A percentile compares a stretch with the other conserved stretches of the same genome.
These are phyloP conservation scores for Electrophaes corylata DNA, from an alignment of 2,888 invertebrate species.

Conservation along the genomic window DNA sequence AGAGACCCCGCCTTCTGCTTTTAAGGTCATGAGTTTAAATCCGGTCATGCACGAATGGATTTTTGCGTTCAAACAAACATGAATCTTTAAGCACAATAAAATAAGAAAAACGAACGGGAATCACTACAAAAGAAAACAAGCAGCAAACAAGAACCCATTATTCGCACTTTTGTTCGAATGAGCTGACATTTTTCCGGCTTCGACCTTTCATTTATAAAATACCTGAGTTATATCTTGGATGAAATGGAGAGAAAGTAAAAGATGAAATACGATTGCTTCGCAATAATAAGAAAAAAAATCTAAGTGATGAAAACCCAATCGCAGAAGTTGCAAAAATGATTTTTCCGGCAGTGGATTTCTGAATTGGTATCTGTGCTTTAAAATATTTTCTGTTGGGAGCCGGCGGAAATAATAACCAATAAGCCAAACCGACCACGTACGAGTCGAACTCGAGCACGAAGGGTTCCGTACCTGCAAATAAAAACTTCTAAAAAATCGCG, in stretches of 20 bases:
- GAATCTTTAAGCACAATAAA: slow-evolving; percentile 23
- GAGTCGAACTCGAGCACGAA: too few species aligned
- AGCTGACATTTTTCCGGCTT: slow-evolving; percentile 41
- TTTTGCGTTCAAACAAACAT: too few species aligned
- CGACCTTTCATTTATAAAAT: slow-evolving; percentile 43
- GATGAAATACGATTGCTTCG: slow-evolving; percentile 42
- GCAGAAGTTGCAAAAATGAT: slow-evolving; percentile 34
- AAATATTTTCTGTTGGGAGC: slow-evolving; percentile 18
- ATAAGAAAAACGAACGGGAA: slow-evolving; percentile 18
- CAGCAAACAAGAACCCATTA: slow-evolving; percentile 39
- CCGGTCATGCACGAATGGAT: too few species aligned
- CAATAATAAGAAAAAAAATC: slow-evolving; percentile 38
- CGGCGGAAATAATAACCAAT: background rate
- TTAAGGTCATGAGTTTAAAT: too few species aligned
- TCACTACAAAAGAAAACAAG: slow-evolving; percentile 30
- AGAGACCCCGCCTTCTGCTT: too few species aligned
- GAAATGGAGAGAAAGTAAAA: slow-evolving; percentile 41
- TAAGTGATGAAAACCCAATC: slow-evolving; percentile 39
- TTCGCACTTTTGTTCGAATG: slow-evolving; percentile 40
- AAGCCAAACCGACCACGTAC: too few species aligned
- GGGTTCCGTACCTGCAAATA: too few species aligned
- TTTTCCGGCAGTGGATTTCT: slow-evolving; percentile 32
- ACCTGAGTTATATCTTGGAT: slow-evolving; percentile 41
- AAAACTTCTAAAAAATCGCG: too few species aligned
- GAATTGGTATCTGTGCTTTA: slow-evolving; percentile 33